phyloP scores from a whole-genome alignment of 2,113 vertebrate species.

The Corythornis vintsioides region DNA sequence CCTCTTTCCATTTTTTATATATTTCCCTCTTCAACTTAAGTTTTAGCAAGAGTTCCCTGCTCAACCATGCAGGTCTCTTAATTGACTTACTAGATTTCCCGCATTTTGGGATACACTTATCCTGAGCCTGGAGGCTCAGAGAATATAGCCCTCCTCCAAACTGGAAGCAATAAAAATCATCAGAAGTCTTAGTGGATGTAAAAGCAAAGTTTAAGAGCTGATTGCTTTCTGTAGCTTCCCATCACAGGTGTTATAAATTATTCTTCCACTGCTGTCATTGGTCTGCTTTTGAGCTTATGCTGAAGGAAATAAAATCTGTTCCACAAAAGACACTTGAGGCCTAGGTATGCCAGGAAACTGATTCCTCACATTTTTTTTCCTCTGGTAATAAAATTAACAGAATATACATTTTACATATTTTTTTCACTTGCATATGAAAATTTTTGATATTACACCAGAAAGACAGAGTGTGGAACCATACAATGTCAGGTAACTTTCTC shows the following conservation, averaged over 20 bases:
- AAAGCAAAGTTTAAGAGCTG: background rate
- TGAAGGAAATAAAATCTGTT: background rate
- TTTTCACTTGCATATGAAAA: background rate
- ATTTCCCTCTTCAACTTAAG: too few relatives aligned
- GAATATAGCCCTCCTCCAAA: background rate
- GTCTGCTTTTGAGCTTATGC: background rate
- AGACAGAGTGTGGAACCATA: background rate
- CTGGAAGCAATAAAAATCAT: background rate
- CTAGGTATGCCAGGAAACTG: background rate
- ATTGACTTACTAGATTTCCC: too few relatives aligned
- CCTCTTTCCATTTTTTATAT: too few relatives aligned
- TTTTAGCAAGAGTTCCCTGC: too few relatives aligned
- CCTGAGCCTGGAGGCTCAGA: background rate
- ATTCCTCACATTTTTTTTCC: background rate
- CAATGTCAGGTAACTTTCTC: background rate
- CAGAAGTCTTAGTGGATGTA: background rate
- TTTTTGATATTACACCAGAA: background rate
- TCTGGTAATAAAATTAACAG: background rate
- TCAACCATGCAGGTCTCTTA: too few relatives aligned
- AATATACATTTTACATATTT: background rate
- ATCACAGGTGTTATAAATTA: background rate
- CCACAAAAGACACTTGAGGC: background rate
- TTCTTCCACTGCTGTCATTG: background rate
- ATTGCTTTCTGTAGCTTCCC: background rate
- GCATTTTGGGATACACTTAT: too few relatives aligned